Evolutionary conservation across 2,113 vertebrate genomes (phyloP), one percentile per base, ranked within the genome.

Genomic region (Struthidea cinerea): DNA sequence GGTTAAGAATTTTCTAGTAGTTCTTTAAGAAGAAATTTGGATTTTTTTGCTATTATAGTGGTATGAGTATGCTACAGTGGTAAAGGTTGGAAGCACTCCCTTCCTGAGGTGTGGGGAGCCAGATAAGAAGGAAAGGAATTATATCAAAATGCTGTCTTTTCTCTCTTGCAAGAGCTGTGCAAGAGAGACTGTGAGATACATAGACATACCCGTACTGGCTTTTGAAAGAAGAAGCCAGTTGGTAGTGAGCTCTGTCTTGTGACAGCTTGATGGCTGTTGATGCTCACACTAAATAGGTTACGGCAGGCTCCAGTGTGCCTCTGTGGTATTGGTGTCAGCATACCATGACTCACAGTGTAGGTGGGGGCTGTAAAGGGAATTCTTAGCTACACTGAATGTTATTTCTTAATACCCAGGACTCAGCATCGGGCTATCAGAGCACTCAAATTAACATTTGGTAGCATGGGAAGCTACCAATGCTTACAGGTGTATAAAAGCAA

Each of bases 261-360:
- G 77, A 15, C 53, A 60, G 30, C 47, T 67, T n/a, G 47, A n/a
- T 2, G 3, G 23, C 53, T 68, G 0, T 11, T 53, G 80, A 17
- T 44, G 7, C 68, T 73, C 27, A 30, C 44, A 13, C 24, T 63
- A 5, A 55, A 12, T 5, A 35, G 61, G 32, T 46, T 53, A 61
- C 46, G 41, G 63, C 0, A 0, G 33, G 22, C 55, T 74, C 59
- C 8, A 61, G 46, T 4, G 4, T 64, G 49, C 37, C 28, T 46
- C 23, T 67, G 20, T 55, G 46, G 17, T 7, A 1, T 2, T 53
- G 42, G 27, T 4, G 1, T 57, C 57, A 33, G 27, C 0, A 0
- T 30, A 9, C 39, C 39, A 3, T n/a, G 21, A 10, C 39, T 75
- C 16, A n/a, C 10, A 7, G 7, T 30, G 4, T n/a, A 30, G 2